These are phyloP conservation scores for Falco peregrinus DNA, from an alignment of 2,797 vertebrate species.

Conservation along the genomic window DNA sequence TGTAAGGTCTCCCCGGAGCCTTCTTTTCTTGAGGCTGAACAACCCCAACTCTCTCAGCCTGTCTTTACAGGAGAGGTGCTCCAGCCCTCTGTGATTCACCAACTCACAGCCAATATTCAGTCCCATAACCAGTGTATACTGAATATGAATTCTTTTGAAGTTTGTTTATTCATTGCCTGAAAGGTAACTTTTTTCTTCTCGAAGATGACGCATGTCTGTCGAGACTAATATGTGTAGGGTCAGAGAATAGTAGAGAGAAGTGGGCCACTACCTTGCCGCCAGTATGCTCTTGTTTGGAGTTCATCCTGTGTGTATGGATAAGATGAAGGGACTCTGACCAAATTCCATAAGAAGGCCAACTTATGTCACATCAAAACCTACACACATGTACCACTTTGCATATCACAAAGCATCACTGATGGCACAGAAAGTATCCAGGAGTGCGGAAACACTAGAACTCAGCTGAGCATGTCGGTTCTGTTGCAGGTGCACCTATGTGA, in stretches of 20 bases:
- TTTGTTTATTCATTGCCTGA: neutral
- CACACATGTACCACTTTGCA: neutral
- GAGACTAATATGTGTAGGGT: neutral
- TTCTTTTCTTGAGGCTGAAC: too few relatives aligned
- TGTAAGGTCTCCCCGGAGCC: too few relatives aligned
- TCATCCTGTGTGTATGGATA: neutral
- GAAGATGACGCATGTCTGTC: neutral
- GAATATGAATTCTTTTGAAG: neutral
- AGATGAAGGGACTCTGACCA: neutral
- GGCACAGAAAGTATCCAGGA: neutral
- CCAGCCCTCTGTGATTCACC: neutral
- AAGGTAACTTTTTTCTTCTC: neutral
- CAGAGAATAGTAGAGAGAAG: neutral
- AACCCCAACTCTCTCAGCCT: too few relatives aligned
- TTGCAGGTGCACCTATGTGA: neutral
- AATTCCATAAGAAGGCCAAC: neutral
- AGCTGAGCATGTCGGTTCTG: neutral
- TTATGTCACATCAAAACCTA: accelerated
- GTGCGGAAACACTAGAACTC: accelerated
- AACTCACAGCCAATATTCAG: neutral
- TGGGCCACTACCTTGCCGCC: neutral
- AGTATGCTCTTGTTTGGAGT: neutral
- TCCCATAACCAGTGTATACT: neutral
- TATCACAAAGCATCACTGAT: neutral
- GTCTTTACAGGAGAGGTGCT: too few relatives aligned